Conservation (phyloP, 2,113 vertebrate genomes). For the Alouatta palliata region DNA sequence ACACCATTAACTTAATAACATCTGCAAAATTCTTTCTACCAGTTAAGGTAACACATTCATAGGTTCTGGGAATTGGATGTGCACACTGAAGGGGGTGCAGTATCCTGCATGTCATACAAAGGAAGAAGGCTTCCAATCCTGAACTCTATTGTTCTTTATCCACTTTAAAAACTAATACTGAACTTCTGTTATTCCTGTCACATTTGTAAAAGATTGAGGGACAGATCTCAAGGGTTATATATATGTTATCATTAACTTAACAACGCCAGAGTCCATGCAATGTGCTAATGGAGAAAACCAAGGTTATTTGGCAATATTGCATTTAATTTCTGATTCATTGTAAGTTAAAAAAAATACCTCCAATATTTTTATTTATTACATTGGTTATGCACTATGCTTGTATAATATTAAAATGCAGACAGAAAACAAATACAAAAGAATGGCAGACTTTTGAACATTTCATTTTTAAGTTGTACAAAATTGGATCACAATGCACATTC, state of each 20-base stretch:
- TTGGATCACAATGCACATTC: neutral
- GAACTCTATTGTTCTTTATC: neutral
- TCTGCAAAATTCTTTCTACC: neutral
- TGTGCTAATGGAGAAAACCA: neutral
- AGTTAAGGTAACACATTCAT: fast-evolving
- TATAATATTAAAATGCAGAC: neutral
- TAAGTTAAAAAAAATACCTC: neutral
- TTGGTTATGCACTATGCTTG: neutral
- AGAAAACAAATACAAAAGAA: neutral
- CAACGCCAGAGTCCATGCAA: neutral
- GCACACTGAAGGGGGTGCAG: fast-evolving
- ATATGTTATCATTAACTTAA: neutral
- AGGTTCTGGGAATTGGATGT: neutral
- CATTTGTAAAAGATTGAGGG: neutral
- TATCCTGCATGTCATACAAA: neutral
- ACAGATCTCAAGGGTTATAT: neutral
- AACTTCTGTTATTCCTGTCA: neutral
- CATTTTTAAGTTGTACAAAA: constrained; percentile 5
- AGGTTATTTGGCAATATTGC: neutral
- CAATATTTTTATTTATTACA: neutral
- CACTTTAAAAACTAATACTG: neutral
- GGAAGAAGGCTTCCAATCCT: neutral
- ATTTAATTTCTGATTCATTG: neutral
- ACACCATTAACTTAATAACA: neutral
- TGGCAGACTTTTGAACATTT: neutral